Base-by-base conservation (phyloP, 2,797 vertebrate species). In the Pelodytes ibericus region DNA sequence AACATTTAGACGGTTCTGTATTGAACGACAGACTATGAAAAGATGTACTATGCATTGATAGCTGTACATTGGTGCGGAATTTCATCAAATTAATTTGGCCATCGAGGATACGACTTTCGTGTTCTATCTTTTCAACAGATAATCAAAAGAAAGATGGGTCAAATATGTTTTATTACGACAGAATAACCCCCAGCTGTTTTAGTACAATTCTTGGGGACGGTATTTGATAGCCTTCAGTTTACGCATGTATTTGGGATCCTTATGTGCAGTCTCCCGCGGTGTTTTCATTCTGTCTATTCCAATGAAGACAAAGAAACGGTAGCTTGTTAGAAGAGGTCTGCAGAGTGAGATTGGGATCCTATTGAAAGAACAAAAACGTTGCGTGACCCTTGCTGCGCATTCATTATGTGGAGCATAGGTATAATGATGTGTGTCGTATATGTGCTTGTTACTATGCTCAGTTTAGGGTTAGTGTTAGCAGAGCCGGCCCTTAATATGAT, bases 171-270 rank as follows among this genome's bases (percentile, higher is more conserved):
- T 30, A 63, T 62, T 62, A 10, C 47, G 57, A 3, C 39, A 74
- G 63, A 79, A 79, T 69, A 69, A 57, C 77, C 71, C 41, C 77
- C 64, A 69, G 20, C 77, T 79, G 77, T 33, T 72, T 67, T 15
- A 36, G 49, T 73, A 68, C 3, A 56, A 71, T 51, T 25, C 30
- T 2, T 31, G 61, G 36, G 53, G 68, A 39, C 63, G 64, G 56
- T 60, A 61, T 41, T 59, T 51, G 62, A 66, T 36, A 41, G 47
- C 63, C 22, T 33, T 69, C 71, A 73, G 66, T 73, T 53, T 68
- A 73, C 27, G 56, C 30, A 22, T 15, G 16, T 41, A n/a, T n/a
- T 49, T 57, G 30, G 41, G 16, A 41, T 60, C 25, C 16, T 72
- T 65, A 31, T 62, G 25, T 30, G 13, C 8, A 13, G 69, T 13